Evolutionary conservation across 2,888 invertebrate species (phyloP).

Genomic region (Hydroisotoma schaefferi): DNA sequence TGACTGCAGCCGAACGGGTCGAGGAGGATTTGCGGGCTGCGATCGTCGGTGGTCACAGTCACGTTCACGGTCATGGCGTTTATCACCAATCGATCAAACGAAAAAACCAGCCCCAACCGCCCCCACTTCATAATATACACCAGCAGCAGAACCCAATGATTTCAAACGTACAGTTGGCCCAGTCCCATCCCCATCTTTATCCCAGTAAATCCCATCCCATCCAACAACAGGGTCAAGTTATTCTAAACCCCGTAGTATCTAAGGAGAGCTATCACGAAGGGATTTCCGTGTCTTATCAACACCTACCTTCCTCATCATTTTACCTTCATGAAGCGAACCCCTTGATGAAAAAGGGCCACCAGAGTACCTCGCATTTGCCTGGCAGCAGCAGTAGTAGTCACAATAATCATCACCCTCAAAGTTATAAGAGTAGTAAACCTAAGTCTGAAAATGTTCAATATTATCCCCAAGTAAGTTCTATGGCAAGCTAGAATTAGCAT

Average conservation of each 20-base stretch:
- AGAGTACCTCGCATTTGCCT: background rate
- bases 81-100: background rate
- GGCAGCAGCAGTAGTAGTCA: no score
- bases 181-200: constrained; percentile 36
- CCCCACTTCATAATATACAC: background rate
- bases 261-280: background rate
- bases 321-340: no score
- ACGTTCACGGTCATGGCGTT: background rate
- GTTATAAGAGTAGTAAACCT: background rate
- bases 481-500: no score
- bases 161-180: constrained; percentile 30
- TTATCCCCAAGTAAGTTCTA: no score
- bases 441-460: no score
- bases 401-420: background rate
- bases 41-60: background rate
- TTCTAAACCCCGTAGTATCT: background rate
- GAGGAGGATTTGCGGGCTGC: background rate
- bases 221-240: background rate
- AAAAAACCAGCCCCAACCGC: background rate
- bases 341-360: background rate
- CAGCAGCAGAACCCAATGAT: constrained; percentile 8
- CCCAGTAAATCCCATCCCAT: background rate
- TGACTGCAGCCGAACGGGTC: background rate
- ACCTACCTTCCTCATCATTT: constrained; percentile 10
- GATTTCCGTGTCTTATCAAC: constrained; percentile 3